phyloP scores from a whole-genome alignment of 2,888 invertebrate genomes.

The Nineta flava region DNA sequence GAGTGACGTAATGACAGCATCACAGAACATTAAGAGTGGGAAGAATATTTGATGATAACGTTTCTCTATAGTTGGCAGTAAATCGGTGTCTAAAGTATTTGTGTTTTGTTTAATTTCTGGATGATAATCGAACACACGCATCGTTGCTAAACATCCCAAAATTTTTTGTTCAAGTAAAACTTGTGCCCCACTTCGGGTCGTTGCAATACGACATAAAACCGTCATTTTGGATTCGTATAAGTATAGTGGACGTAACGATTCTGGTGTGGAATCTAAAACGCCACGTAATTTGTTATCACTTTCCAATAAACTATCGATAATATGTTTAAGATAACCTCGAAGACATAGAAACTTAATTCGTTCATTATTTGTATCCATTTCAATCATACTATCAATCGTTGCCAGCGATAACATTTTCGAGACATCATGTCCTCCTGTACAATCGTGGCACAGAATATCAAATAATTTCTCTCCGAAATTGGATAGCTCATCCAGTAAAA shows the following conservation, averaged over 20 bases:
- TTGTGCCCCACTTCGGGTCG: slow-evolving; percentile 48
- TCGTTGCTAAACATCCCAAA: slow-evolving; percentile 43
- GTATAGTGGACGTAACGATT: slow-evolving; percentile 59
- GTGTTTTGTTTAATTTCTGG: slow-evolving; percentile 39
- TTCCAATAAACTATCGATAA: slow-evolving; percentile 63
- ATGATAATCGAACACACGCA: slow-evolving; percentile 54
- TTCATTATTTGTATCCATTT: slow-evolving; percentile 51
- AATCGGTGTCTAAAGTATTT: slow-evolving; percentile 23
- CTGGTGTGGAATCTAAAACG: slow-evolving; percentile 48
- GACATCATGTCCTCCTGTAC: slow-evolving; percentile 75
- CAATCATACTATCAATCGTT: slow-evolving; percentile 62
- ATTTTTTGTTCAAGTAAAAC: slow-evolving; percentile 41
- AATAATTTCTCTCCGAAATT: slow-evolving; percentile 69
- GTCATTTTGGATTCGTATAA: slow-evolving; percentile 81
- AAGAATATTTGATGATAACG: slow-evolving; percentile 72
- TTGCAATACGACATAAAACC: slow-evolving; percentile 53
- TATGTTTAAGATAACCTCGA: slow-evolving; percentile 61
- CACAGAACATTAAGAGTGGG: slow-evolving; percentile 66
- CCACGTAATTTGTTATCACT: slow-evolving; percentile 52
- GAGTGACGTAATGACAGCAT: slow-evolving; percentile 64
- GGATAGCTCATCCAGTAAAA: slow-evolving; percentile 36
- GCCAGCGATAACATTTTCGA: slow-evolving; percentile 79
- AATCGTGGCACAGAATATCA: slow-evolving; percentile 70
- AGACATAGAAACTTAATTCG: slow-evolving; percentile 45
- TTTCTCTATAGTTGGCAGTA: slow-evolving; percentile 44